Evolutionary conservation across 2,797 vertebrate species (phyloP), one percentile per base, ranked within the genome.

Genomic region (Pseudotriccus pelzelni): DNA sequence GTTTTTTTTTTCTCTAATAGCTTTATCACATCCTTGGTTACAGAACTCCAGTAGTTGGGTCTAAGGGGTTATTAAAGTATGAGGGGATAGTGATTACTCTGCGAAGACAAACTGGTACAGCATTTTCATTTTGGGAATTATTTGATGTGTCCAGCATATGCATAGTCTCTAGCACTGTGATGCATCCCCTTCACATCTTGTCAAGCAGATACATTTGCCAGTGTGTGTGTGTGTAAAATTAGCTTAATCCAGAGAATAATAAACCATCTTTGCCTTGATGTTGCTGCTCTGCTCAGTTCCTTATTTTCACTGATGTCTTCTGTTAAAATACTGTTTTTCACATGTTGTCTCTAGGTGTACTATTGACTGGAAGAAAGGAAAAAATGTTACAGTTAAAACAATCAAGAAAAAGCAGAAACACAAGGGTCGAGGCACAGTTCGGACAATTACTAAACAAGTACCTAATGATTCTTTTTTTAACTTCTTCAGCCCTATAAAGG

Each of bases 331-430:
- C 63, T 78, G 12, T 82, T 94, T 68, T 32, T 59, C 10, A 18
- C 2, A 0, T 82, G 27, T 52, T 89, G 23, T 81, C 28, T 92
- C 10, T 52, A 99, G 99, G 56, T 99, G 99, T 97, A 98, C 98
- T 62, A 99, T 99, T 93, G 99, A 99, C 97, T 99, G 99, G 99
- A 99, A 99, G 95, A 99, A 99, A 94, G 99, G 99, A 52, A 99
- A 99, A 93, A 99, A 99, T 22, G 98, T 99, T 74, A 99, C 99
- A 0, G 98, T 99, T 91, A 99, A 99, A 98, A 99, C 98, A 60
- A 98, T 99, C 96, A 99, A 99, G 98, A 99, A 99, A 94, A 99
- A 99, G 81, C 99, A 99, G 98, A 99, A 99, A 86, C 99, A 99
- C 96, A 99, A 99, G 99, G 99, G 99, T 24, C 98, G 99, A 60